phyloP scores from a whole-genome alignment of 2,888 invertebrate species.

The Agonopterix subpropinquella region DNA sequence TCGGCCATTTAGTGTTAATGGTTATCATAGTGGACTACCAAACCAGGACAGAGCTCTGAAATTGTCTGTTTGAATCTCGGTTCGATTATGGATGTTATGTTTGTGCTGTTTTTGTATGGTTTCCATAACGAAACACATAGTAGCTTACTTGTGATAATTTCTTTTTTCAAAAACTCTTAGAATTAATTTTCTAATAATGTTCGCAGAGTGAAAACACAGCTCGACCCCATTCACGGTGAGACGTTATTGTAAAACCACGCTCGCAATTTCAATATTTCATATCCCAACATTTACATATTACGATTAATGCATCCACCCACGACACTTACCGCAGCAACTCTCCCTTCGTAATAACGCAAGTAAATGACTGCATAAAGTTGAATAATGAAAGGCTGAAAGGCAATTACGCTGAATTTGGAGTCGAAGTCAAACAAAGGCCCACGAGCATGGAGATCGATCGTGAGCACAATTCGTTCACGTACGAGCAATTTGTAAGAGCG shows the following conservation, averaged over 20 bases:
- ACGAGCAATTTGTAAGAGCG: conserved; percentile 61
- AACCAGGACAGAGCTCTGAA: too few species aligned
- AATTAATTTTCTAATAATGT: background rate
- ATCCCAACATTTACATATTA: conserved; percentile 68
- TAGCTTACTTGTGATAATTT: too few species aligned
- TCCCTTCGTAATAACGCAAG: conserved; percentile 72
- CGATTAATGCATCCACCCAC: conserved; percentile 74
- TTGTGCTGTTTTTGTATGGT: too few species aligned
- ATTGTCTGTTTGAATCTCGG: too few species aligned
- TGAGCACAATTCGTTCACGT: conserved; percentile 69
- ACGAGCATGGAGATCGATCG: conserved; percentile 63
- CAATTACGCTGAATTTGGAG: conserved; percentile 74
- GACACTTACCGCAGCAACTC: conserved; percentile 60
- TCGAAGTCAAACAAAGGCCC: conserved; percentile 72
- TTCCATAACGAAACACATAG: too few species aligned
- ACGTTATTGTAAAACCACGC: conserved; percentile 47
- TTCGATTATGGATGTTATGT: too few species aligned
- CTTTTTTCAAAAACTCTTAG: too few species aligned
- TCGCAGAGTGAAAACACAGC: conserved; percentile 26
- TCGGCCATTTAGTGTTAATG: too few species aligned
- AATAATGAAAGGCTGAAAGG: conserved; percentile 75
- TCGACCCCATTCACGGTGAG: conserved; percentile 27
- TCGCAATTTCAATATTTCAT: conserved; percentile 69
- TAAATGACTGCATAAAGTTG: conserved; percentile 75
- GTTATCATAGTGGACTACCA: too few species aligned